Conservation (phyloP, 2,888 invertebrate species). For the Electrophaes corylata region DNA sequence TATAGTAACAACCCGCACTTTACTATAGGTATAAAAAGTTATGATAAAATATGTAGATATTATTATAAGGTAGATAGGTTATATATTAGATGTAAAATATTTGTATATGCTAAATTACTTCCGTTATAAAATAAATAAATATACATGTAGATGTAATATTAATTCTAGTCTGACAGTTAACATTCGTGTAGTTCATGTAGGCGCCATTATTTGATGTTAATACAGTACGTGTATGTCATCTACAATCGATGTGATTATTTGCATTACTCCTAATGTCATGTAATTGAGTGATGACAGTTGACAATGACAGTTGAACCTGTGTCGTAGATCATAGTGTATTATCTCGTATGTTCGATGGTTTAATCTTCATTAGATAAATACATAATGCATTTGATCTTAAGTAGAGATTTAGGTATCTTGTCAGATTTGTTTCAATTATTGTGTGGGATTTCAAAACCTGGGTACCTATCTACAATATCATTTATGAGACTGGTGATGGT, state of each 20-base stretch:
- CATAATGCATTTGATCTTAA: constrained; percentile 1
- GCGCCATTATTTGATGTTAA: constrained; percentile 55
- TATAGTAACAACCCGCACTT: no score
- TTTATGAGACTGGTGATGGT: no score
- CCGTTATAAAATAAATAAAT: no score
- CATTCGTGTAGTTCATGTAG: constrained; percentile 39
- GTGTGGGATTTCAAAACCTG: no score
- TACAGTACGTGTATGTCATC: constrained; percentile 52
- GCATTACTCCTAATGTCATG: constrained; percentile 51
- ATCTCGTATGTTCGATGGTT: constrained; percentile 34
- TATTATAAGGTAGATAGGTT: no score
- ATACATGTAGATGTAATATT: constrained; percentile 23
- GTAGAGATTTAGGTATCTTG: constrained; percentile 10
- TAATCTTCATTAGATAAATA: constrained; percentile 30
- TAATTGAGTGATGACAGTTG: constrained; percentile 61
- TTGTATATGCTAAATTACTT: no score
- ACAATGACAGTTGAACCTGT: constrained; percentile 52
- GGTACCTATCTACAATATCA: no score
- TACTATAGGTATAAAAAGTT: no score
- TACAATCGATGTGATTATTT: constrained; percentile 57
- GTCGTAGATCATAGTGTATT: constrained; percentile 64
- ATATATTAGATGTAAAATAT: no score
- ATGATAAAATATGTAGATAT: no score
- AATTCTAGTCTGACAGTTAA: constrained; percentile 33
- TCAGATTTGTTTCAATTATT: constrained; percentile 9